These are phyloP conservation scores for Engraulis encrasicolus DNA, from an alignment of 2,113 vertebrate genomes.

Conservation along the genomic window DNA sequence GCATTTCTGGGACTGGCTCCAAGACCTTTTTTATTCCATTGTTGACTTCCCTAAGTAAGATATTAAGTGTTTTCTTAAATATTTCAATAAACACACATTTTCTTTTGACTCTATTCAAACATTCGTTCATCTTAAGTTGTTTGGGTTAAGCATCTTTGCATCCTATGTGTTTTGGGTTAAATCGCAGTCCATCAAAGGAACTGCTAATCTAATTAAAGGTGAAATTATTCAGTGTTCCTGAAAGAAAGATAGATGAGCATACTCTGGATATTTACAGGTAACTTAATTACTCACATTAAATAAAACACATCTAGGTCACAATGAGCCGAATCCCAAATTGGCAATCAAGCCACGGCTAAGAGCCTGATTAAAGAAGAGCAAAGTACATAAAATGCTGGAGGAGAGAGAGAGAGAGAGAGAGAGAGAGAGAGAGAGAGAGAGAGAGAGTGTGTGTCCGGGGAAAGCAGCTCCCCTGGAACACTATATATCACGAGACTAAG, in stretches of 20 bases:
- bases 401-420: slow-evolving; percentile 52
- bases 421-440: no score
- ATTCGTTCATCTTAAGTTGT: no score
- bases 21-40: no score
- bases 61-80: not conserved
- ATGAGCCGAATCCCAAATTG: slow-evolving; percentile 77
- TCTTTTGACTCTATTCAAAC: no score
- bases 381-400: slow-evolving; percentile 64
- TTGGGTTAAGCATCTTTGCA: no score
- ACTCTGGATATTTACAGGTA: slow-evolving; percentile 78
- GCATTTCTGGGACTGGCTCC: no score
- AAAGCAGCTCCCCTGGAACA: slow-evolving; percentile 69
- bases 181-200: not conserved
- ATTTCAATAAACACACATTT: no score
- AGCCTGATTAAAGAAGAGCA: slow-evolving; percentile 74
- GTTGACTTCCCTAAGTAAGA: not conserved
- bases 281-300: slow-evolving; percentile 77
- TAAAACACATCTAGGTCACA: slow-evolving; percentile 79
- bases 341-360: slow-evolving; percentile 75
- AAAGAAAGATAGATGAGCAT: slow-evolving; percentile 56
- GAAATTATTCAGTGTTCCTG: slow-evolving; percentile 61
- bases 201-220: slow-evolving; percentile 65
- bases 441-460: slow-evolving; percentile 73
- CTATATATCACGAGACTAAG: slow-evolving; percentile 77
- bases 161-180: not conserved